Percentiles rank a stretch among this genome's conserved stretches.
Conservation (phyloP, 1,140 invertebrate genomes). For the Dreissena rostriformis region DNA sequence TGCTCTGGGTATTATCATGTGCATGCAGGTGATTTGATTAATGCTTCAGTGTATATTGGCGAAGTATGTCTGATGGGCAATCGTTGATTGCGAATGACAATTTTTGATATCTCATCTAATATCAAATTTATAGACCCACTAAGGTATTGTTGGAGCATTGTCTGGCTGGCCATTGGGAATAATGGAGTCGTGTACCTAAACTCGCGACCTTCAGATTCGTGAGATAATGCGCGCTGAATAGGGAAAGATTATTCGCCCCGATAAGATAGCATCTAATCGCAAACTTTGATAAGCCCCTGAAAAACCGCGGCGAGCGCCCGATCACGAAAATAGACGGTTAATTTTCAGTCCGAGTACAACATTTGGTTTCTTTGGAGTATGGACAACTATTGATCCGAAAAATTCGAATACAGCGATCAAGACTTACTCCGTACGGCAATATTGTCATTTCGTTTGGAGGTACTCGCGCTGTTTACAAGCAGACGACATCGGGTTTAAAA, state of each 20-base stretch:
- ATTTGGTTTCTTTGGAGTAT: too few relatives aligned
- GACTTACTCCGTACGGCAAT: too few relatives aligned
- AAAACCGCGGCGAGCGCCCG: conserved; percentile 17
- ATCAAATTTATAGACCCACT: conserved; percentile 10
- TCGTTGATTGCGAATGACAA: background rate
- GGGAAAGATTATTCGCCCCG: conserved; percentile 32
- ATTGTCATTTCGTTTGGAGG: too few relatives aligned
- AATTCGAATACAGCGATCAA: too few relatives aligned
- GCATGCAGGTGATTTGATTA: too few relatives aligned
- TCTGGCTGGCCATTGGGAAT: conserved; percentile 38
- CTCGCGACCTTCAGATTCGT: conserved; percentile 32
- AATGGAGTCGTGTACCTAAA: conserved; percentile 32
- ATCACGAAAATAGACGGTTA: conserved; percentile 29
- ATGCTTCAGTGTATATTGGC: background rate
- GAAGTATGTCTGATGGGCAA: background rate
- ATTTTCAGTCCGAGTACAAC: conserved; percentile 7
- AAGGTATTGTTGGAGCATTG: conserved; percentile 28
- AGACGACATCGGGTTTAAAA: background rate
- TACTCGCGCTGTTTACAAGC: too few relatives aligned
- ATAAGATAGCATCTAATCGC: conserved; percentile 56
- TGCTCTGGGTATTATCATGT: too few relatives aligned
- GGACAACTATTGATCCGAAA: too few relatives aligned
- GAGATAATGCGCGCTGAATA: conserved; percentile 37
- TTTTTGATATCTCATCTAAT: conserved; percentile 1
- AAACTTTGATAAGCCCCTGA: conserved; percentile 17